These are phyloP conservation scores for Chionoecetes opilio DNA, from an alignment of 1,140 invertebrate species.

Conservation along the genomic window DNA sequence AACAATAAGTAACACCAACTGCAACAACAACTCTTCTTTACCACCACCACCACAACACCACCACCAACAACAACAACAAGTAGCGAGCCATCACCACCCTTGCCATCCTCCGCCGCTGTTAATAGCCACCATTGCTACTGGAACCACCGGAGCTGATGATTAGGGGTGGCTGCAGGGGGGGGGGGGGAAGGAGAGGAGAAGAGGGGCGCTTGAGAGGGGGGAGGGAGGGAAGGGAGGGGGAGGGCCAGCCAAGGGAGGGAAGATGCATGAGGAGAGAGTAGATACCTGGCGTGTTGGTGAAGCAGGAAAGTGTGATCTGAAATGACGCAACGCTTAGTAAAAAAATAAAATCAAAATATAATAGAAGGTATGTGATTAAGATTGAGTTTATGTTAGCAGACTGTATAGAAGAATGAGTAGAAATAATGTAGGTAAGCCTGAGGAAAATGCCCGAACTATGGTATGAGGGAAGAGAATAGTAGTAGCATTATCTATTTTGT, in stretches of 20 bases:
- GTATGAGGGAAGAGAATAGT: too few relatives aligned
- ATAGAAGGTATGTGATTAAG: too few relatives aligned
- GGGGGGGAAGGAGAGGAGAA: too few relatives aligned
- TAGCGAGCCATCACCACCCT: not conserved
- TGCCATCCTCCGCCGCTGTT: not conserved
- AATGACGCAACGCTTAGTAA: not conserved
- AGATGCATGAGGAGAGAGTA: not conserved
- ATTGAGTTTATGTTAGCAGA: too few relatives aligned
- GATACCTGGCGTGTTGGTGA: not conserved
- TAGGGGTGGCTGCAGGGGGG: constrained; percentile 31
- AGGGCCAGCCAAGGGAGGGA: not conserved
- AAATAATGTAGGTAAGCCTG: too few relatives aligned
- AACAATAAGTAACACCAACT: too few relatives aligned
- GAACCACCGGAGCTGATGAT: constrained; percentile 17
- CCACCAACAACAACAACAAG: not conserved
- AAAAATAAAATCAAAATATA: too few relatives aligned
- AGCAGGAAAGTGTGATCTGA: not conserved
- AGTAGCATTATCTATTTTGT: too few relatives aligned
- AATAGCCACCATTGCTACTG: constrained; percentile 28
- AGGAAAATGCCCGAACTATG: too few relatives aligned
- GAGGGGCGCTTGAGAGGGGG: not conserved
- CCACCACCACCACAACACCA: not conserved
- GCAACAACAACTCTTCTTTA: too few relatives aligned
- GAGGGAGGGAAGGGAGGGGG: not conserved
- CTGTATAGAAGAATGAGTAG: too few relatives aligned